Evolutionary conservation across 2,797 vertebrate genomes (phyloP), one percentile per base, ranked within the genome.

Genomic region (Rhinogobio ventralis): DNA sequence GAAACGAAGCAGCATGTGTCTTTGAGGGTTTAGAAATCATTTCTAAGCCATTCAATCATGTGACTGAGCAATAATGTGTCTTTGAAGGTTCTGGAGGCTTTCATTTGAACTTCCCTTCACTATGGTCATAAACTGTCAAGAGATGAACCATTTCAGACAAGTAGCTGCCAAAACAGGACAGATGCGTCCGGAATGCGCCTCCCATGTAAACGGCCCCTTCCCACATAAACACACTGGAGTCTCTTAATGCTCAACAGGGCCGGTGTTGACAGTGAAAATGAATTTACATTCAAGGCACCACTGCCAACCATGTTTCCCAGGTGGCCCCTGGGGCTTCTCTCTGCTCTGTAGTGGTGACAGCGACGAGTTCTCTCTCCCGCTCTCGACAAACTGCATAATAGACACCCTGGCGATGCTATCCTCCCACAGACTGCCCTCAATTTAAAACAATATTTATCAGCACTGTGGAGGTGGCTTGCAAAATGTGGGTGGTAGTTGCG

Each of bases 381-480:
- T 57, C 71, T 77, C 74, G n/a, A 79, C 46, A 86, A 86, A 62
- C 77, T 75, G 84, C 25, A 55, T 85, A 85, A 85, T 64, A 86
- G 72, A 49, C 78, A 57, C 66, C 75, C 81, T 67, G 39, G 68
- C 81, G 25, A 79, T 73, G 77, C 78, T 86, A 85, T 62, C 71
- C 85, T 67, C 88, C 86, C 88, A 89, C 85, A 51, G 80, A 69
- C 79, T 76, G 75, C 71, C 88, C 79, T 86, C 79, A 33, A 89
- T 77, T 66, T 20, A 82, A 57, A 57, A 53, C 86, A 81, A 85
- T 51, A 82, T 81, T 84, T 79, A 86, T 74, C 79, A 49, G 51
- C 81, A 74, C 71, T 55, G 33, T 67, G 66, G 42, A 85, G 79
- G 73, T 64, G 46, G 83, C 68, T 82, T 30, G 80, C 9, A 19